A percentile compares a stretch with the other conserved stretches of the same genome.
Evolutionary conservation across 2,797 vertebrate genomes (phyloP).

Genomic region (Anomalospiza imberbis): DNA sequence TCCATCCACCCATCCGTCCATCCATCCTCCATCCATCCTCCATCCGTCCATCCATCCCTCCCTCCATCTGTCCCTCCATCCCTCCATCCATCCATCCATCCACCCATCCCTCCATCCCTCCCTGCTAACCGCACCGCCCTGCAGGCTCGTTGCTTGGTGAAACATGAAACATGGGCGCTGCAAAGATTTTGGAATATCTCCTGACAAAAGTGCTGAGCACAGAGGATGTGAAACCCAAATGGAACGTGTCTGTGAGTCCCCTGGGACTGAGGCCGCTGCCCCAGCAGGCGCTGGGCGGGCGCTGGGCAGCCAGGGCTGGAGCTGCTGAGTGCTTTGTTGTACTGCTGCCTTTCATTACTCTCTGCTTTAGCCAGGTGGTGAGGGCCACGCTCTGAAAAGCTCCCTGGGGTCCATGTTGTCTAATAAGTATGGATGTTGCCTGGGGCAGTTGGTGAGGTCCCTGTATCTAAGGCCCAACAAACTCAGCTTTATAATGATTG

Average conservation of each 20-base stretch:
- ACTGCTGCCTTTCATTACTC: constrained; percentile 13
- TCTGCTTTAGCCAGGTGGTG: constrained; percentile 45
- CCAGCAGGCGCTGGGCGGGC: not conserved
- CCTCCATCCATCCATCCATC: not conserved
- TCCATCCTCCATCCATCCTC: not conserved
- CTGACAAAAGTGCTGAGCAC: not conserved
- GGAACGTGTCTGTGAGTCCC: not conserved
- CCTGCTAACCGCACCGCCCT: fast-evolving
- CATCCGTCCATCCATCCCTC: not conserved
- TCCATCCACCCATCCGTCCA: not conserved
- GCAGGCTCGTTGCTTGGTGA: fast-evolving
- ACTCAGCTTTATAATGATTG: constrained; percentile 69
- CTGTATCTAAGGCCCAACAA: constrained; percentile 71
- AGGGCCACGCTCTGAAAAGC: constrained; percentile 37
- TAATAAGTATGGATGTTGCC: constrained; percentile 73
- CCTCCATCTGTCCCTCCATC: not conserved
- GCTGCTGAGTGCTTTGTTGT: constrained; percentile 33
- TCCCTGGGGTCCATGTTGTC: constrained; percentile 59
- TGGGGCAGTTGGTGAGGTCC: constrained; percentile 75
- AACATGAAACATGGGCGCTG: fast-evolving
- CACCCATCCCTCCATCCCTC: not conserved
- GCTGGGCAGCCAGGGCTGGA: not conserved
- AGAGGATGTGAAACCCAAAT: not conserved
- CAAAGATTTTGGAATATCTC: not conserved
- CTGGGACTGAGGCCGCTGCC: not conserved